A percentile compares a stretch with the other conserved stretches of the same genome.
phyloP scores from a whole-genome alignment of 2,797 vertebrate genomes.

The Halcyon leucocephala region DNA sequence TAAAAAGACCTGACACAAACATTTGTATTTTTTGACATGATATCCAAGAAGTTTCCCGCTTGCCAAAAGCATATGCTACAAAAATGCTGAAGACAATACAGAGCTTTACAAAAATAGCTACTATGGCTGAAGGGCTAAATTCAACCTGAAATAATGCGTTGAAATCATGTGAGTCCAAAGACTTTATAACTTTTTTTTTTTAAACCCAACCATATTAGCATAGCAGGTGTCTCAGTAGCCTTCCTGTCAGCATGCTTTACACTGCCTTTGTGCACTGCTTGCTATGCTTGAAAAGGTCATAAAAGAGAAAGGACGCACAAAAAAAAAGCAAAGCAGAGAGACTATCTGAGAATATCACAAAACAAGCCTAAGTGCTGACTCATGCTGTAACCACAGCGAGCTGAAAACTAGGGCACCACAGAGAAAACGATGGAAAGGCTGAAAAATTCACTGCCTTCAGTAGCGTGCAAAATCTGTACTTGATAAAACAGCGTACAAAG shows the following conservation, averaged over 20 bases:
- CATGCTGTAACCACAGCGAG: neutral
- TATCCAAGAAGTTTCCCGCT: neutral
- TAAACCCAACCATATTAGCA: neutral
- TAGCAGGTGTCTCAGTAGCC: neutral
- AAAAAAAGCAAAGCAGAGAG: neutral
- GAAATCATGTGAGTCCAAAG: neutral
- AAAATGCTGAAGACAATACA: neutral
- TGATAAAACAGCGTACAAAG: accelerated
- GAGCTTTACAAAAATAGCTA: neutral
- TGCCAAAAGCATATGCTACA: neutral
- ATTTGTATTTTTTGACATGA: neutral
- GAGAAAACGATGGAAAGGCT: accelerated
- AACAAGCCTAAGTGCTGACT: neutral
- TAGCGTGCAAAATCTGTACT: accelerated
- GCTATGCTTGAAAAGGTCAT: neutral
- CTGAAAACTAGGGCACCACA: neutral
- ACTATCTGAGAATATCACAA: neutral
- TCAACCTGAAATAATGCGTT: neutral
- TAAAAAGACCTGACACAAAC: neutral
- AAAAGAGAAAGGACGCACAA: neutral
- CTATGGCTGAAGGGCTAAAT: neutral
- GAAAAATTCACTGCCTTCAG: neutral
- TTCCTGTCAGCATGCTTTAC: neutral
- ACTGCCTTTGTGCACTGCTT: neutral
- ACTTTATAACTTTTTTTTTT: neutral